Base-by-base conservation (phyloP, 2,888 invertebrate genomes). In the Punctoribates punctum region DNA sequence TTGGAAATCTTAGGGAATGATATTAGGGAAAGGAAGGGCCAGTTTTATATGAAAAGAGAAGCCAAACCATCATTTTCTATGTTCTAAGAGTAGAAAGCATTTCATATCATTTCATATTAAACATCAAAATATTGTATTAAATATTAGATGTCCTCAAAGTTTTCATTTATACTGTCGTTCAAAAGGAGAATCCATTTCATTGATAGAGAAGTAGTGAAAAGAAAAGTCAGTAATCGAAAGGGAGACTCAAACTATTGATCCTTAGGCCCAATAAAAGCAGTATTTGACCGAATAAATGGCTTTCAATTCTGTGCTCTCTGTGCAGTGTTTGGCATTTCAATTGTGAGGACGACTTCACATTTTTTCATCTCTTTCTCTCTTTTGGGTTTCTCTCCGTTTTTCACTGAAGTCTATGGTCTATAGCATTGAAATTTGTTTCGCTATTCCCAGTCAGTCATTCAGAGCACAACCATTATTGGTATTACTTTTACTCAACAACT, bases 371-470 rank as follows among this genome's bases (percentile, higher is more conserved):
- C 76, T 62, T 51, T 38, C 48, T 20, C 70, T 51, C 70, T 51
- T 74, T 54, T 51, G 73, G 25, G 73, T 60, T 17, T 60, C 42
- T 57, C 51, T 72, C 42, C 75, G 27, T 70, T 27, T 74, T 46
- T 51, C 17, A 4, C 51, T n/a, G 34, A n/a, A 51, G 20, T n/a
- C n/a, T 51, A 51, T n/a, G 27, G 65, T 48, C 23, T 60, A 57
- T 27, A 73, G 27, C 27, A 62, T 48, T 46, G 46, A 72, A 72
- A 72, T 72, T 72, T 23, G 72, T 72, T 72, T 72, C 72, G 48
- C 72, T 72, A 25, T 72, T 72, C 38, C 25, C 54, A 54, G 29
- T 27, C 62, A 65, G 17, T 67, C 65, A 46, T 23, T 72, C 72
- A 48, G 23, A 15, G 70, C 42, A 42, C 23, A 48, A 72, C 48